phyloP scores from a whole-genome alignment of 2,888 invertebrate genomes.

The Eustalomyia histrio region DNA sequence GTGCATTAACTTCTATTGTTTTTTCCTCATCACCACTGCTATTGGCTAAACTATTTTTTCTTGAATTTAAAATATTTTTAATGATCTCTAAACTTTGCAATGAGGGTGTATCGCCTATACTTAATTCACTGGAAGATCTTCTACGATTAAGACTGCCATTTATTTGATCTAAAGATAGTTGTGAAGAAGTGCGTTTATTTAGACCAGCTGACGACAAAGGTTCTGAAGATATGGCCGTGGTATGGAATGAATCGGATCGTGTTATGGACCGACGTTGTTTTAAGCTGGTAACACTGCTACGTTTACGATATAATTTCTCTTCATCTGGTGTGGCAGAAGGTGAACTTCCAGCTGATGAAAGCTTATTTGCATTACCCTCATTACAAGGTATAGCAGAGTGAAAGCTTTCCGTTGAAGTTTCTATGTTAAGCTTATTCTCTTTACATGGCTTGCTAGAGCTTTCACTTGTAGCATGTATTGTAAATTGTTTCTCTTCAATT shows the following conservation, averaged over 20 bases:
- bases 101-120: slow-evolving; percentile 79
- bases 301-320: slow-evolving; percentile 70
- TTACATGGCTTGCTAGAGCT: not conserved
- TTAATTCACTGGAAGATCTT: slow-evolving; percentile 78
- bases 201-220: slow-evolving; percentile 27
- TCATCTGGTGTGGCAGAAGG: slow-evolving; percentile 63
- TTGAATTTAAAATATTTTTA: slow-evolving; percentile 77
- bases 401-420: not conserved
- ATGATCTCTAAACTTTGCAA: slow-evolving; percentile 78
- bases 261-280: slow-evolving; percentile 69
- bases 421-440: not conserved
- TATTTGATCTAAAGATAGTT: slow-evolving; percentile 72
- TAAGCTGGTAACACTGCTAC: slow-evolving; percentile 65
- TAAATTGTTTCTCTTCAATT: too few species aligned
- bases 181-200: slow-evolving; percentile 75
- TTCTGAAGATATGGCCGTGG: slow-evolving; percentile 65
- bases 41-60: slow-evolving; percentile 76
- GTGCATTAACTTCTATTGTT: slow-evolving; percentile 30
- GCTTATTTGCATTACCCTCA: not conserved
- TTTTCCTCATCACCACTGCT: slow-evolving; percentile 66
- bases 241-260: slow-evolving; percentile 78
- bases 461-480: not conserved
- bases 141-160: slow-evolving; percentile 69
- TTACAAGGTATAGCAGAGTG: not conserved
- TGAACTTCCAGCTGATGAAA: not conserved